Evolutionary conservation across 64 coral and sea anemone species (phyloP).

Genomic region (Actinia equina): DNA sequence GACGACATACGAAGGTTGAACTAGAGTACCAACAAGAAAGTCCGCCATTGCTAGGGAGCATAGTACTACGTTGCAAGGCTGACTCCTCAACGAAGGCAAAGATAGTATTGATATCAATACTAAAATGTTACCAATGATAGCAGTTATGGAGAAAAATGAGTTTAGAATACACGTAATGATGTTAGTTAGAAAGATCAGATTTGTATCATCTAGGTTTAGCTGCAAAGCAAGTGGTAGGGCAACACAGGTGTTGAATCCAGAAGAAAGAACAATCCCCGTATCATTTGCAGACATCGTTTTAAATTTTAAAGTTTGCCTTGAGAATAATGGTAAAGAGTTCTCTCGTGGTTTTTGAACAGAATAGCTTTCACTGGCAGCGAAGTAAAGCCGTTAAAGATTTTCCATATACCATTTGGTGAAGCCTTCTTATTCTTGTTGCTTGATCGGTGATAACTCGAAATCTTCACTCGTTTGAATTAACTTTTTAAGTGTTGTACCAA

Average conservation of each 20-base stretch:
- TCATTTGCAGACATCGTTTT: background rate
- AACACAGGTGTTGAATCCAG: background rate
- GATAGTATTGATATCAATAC: constrained; percentile 7
- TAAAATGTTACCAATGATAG: constrained; percentile 11
- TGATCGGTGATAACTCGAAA: no score
- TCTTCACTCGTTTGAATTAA: no score
- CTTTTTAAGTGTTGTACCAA: no score
- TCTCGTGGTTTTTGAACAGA: no score
- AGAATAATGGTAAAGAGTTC: background rate
- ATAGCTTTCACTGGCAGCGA: no score
- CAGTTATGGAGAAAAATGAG: background rate
- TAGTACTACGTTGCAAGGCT: background rate
- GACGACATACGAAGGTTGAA: background rate
- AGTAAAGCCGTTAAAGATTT: no score
- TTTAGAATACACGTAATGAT: constrained; percentile 3
- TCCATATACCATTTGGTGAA: no score
- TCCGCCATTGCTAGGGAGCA: constrained; percentile 14
- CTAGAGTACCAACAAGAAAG: constrained; percentile 13
- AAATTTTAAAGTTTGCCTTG: background rate
- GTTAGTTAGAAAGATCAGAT: background rate
- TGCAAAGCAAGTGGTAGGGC: background rate
- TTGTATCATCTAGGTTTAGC: background rate
- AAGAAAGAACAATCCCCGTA: background rate
- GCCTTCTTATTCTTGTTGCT: no score
- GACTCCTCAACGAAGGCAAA: background rate